Evolutionary conservation across 2,888 invertebrate species (phyloP).

Genomic region (Aphodius sticticus): DNA sequence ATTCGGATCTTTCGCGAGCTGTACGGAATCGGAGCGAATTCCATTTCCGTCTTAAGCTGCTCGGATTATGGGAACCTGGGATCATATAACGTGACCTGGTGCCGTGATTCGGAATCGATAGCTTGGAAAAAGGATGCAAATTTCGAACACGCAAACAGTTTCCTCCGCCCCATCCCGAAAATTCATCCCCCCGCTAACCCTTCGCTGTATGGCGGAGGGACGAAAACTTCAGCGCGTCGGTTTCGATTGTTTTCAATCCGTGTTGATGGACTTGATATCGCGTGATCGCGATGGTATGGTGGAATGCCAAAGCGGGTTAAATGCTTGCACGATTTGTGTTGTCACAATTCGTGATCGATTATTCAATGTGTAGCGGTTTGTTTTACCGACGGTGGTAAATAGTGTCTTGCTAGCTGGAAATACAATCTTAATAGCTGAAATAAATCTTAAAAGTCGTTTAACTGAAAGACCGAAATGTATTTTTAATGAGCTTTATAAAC

Average conservation of each 20-base stretch:
- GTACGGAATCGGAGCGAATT: conserved; percentile 6
- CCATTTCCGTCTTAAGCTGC: conserved; percentile 36
- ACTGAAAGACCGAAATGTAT: too few species aligned
- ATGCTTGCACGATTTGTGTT: background rate
- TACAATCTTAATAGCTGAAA: too few species aligned
- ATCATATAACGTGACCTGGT: conserved; percentile 35
- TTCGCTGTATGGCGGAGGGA: background rate
- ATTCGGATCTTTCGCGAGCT: background rate
- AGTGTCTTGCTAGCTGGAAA: background rate
- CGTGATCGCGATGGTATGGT: background rate
- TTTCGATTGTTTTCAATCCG: conserved; percentile 4
- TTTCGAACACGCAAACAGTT: conserved; percentile 9
- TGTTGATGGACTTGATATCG: background rate
- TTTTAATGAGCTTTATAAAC: too few species aligned
- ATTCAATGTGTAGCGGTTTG: background rate
- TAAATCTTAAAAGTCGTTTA: too few species aligned
- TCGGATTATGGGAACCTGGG: conserved; percentile 32
- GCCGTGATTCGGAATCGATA: conserved; percentile 35
- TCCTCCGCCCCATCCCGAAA: background rate
- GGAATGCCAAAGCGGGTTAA: background rate
- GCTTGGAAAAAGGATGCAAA: conserved; percentile 10
- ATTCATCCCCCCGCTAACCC: background rate
- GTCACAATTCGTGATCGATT: background rate
- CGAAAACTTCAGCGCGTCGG: background rate
- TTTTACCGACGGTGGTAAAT: background rate